Evolutionary conservation across 2,113 vertebrate genomes (phyloP).

Genomic region (Brachyhypopomus gauderio): DNA sequence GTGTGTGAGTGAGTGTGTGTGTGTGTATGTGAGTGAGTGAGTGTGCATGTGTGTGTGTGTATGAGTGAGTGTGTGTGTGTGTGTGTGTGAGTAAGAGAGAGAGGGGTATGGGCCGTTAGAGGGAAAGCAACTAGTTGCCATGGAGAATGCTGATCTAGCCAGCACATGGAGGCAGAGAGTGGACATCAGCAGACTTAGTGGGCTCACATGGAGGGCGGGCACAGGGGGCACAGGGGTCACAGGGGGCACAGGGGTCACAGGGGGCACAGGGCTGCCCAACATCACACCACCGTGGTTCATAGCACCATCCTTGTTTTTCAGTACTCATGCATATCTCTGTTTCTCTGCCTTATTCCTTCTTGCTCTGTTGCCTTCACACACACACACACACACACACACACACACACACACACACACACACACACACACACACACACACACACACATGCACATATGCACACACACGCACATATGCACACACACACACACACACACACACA

Average conservation of each 20-base stretch:
- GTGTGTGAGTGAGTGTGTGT: not conserved
- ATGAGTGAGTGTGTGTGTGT: not conserved
- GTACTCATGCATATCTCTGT: not conserved
- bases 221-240: not conserved
- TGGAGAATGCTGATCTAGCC: slow-evolving; percentile 26
- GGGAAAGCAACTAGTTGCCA: slow-evolving; percentile 28
- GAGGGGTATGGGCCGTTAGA: not conserved
- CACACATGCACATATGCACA: too few relatives aligned
- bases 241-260: not conserved
- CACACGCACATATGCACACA: too few relatives aligned
- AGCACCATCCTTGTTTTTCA: too few relatives aligned
- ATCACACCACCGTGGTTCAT: not conserved
- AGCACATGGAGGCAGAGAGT: not conserved
- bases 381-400: too few relatives aligned
- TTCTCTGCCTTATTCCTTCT: not conserved
- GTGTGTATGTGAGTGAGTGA: too few relatives aligned
- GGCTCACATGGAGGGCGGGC: not conserved
- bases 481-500: too few relatives aligned
- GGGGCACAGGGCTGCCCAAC: not conserved
- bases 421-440: too few relatives aligned
- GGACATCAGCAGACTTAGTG: not conserved
- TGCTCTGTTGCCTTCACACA: too few relatives aligned
- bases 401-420: too few relatives aligned
- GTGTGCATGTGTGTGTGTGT: not conserved
- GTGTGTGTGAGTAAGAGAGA: not conserved